Percentiles rank a stretch among this genome's conserved stretches.
phyloP scores from a whole-genome alignment of 2,113 vertebrate species.

The Saccopteryx leptura region DNA sequence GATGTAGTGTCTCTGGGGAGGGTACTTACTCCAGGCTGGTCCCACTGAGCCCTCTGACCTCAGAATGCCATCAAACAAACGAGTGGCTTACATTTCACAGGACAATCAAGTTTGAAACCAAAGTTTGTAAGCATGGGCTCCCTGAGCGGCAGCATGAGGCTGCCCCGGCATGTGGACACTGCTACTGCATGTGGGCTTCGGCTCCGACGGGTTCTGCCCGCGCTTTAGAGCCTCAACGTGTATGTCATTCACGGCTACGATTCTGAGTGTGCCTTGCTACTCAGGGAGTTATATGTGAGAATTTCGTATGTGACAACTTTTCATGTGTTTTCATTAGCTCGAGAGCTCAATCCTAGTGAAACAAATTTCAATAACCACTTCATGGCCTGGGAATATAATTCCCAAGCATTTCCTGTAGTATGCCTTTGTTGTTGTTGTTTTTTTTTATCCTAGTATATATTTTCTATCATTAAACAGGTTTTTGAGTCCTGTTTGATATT shows the following conservation, averaged over 20 bases:
- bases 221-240: not conserved
- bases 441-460: not conserved
- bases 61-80: not conserved
- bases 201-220: no score
- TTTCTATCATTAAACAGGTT: not conserved
- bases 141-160: not conserved
- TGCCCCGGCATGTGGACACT: fast-evolving
- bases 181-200: not conserved
- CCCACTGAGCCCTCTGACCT: not conserved
- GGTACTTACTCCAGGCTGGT: not conserved
- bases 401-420: not conserved
- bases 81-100: not conserved
- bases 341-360: not conserved
- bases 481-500: not conserved
- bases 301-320: not conserved
- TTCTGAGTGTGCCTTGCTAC: not conserved
- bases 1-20: not conserved
- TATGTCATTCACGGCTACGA: not conserved
- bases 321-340: not conserved
- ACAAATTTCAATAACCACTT: not conserved
- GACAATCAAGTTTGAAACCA: not conserved
- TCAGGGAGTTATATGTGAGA: not conserved
- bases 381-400: not conserved
- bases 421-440: not conserved
- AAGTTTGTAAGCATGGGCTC: not conserved